Evolutionary conservation across 2,113 vertebrate species (phyloP), one percentile per base, ranked within the genome.

Genomic region (Cebus imitator): DNA sequence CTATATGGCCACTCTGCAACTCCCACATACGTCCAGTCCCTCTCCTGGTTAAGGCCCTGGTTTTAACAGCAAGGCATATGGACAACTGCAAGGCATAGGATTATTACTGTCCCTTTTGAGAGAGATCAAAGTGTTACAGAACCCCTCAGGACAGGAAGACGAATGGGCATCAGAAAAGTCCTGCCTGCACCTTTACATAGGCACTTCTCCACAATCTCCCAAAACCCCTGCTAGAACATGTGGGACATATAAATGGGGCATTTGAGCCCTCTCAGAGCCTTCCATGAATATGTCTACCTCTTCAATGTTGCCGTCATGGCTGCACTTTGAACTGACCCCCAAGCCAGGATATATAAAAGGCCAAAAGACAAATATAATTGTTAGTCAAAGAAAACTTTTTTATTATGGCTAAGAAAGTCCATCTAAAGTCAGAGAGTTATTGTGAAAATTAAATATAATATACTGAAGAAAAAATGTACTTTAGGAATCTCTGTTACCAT

Each of bases 321-420:
- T 45, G 70, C 57, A 20, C 61, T 76, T 40, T 72, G 83, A 68
- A 90, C 4, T 72, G 78, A 88, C 23, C 61, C n/a, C 81, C 70
- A 95, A 80, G 23, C 43, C 55, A 92, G 52, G 13, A 55, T 93
- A 52, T 16, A 27, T 2, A 91, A 94, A 95, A 78, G 58, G 48
- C 13, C 87, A 68, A 84, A 76, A 87, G 27, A 92, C 50, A 89
- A 61, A 9, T 18, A 13, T 43, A 25, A 40, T 88, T 75, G 52
- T 87, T 48, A 61, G 61, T 64, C 40, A 70, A 87, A 80, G 66
- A n/a, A 96, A 92, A 85, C 20, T 83, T 94, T 17, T 76, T 80
- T 95, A 64, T 73, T 55, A 86, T 76, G 79, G 55, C 80, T 79
- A 20, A 91, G 85, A 93, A 97, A 93, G 94, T 75, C 16, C 37